phyloP scores from a whole-genome alignment of 2,888 invertebrate species.

The Vannuccia rotundouncinata region DNA sequence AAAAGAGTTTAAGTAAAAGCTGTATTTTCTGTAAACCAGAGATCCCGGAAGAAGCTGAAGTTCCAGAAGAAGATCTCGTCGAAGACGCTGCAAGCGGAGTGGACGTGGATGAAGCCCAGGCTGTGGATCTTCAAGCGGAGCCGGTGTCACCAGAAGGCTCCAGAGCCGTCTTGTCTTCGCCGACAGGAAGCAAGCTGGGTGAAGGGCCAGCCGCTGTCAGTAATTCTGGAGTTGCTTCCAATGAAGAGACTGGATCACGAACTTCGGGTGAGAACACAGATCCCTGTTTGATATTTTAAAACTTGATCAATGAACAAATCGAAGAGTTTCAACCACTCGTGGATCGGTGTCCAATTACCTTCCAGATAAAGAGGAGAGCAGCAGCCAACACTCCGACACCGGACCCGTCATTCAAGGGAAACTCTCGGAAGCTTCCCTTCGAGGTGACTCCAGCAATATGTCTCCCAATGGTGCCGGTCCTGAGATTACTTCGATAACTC shows the following conservation, averaged over 20 bases:
- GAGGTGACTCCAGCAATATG: no score
- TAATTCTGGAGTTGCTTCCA: neutral
- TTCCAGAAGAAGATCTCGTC: neutral
- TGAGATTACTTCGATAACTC: no score
- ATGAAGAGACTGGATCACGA: no score
- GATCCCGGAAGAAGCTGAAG: neutral
- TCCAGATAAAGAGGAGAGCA: no score
- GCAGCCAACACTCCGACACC: no score
- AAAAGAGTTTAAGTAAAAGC: neutral
- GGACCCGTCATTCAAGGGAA: no score
- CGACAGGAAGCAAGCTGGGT: neutral
- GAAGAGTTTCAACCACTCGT: no score
- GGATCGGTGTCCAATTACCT: no score
- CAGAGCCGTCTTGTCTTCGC: neutral
- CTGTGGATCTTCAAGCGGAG: neutral
- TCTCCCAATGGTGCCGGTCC: no score
- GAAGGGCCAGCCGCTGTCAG: neutral
- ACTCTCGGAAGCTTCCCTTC: no score
- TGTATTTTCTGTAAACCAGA: neutral
- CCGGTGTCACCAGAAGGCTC: neutral
- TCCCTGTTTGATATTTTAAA: neutral
- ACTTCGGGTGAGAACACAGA: neutral
- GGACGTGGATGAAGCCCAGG: neutral
- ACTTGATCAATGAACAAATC: no score
- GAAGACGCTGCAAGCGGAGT: neutral